Evolutionary conservation across 2,113 vertebrate genomes (phyloP), one percentile per base, ranked within the genome.

Genomic region (Amia ocellicauda): DNA sequence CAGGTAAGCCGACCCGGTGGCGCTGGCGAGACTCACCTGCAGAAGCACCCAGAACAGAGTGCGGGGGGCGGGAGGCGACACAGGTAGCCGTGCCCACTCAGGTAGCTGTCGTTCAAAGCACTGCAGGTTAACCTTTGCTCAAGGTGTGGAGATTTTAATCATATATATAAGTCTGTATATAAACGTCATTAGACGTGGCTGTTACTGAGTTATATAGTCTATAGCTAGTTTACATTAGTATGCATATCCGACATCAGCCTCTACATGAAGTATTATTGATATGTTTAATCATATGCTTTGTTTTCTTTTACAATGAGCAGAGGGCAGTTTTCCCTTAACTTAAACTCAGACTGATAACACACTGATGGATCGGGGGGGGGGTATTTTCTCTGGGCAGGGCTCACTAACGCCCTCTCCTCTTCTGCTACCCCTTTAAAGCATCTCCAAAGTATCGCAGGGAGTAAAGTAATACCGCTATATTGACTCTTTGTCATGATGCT

Each of bases 1-100:
- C 52, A 58, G 65, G 64, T 68, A 53, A 49, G 58, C 22, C 40
- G 42, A 19, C 3, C 56, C 64, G 70, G 70, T 68, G 65, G 24
- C 59, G 52, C 58, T 62, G 45, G 23, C 42, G 28, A 43, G 29
- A 4, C 50, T 52, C 54, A 67, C 55, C 60, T 67, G 60, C 22
- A 36, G 29, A 45, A 61, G 26, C 14, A 29, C 42, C 8, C 54
- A 29, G 40, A 52, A 43, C 50, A 51, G 53, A 43, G 51, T 40
- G 58, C 41, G 62, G 26, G 26, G 42, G 49, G 62, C 26, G 62
- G 56, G 63, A 29, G 62, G 36, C 43, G 43, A 36, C 51, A 59
- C 52, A 17, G 19, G n/a, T n/a, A n/a, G n/a, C n/a, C n/a, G n/a
- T n/a, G n/a, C n/a, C n/a, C n/a, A 47, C 58, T 24, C 24, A 60